Base-by-base conservation (phyloP, 92 coral and sea anemone species). In the Isaurus tuberculatus region DNA sequence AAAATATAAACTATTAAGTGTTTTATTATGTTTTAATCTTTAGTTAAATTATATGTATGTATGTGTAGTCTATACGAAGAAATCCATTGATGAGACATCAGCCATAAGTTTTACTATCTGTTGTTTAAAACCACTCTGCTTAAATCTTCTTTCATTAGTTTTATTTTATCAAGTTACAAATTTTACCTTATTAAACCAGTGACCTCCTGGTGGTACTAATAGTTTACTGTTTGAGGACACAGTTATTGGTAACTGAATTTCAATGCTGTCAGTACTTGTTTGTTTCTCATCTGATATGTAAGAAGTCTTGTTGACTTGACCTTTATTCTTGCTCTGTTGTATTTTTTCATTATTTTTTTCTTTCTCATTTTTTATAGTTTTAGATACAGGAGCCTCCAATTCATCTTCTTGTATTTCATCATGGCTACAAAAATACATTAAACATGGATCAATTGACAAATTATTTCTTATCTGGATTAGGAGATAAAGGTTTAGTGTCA, bases 131-230 rank as follows among this genome's bases (percentile, higher is more conserved):
- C n/a, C 26, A 63, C 2, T 63, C 5, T 22, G 27, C 26, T 8
- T 28, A 10, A 63, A 63, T 26, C 6, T 1, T 10, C 1, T 22
- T 2, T 60, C 30, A 22, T 63, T 27, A 8, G 2, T 70, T 8
- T 5, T 6, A 9, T 26, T 10, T 44, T 25, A 36, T 48, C 88
- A 2, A 40, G 46, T 7, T 40, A 13, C 46, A 40, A 40, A n/a
- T n/a, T n/a, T 63, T 19, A 95, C 98, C 98, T 93, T 79, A 37
- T 91, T 98, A 91, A 80, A 93, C 98, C 98, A 95, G 66, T 81
- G 88, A n/a, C 95, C 97, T 69, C 91, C 92, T 79, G 95, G 92
- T 67, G 75, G 81, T n/a, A 95, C 81, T 8, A 93, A 75, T 58
- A 95, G 70, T 61, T 82, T 93, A 5, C 80, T 85, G 5, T 75